phyloP scores from a whole-genome alignment of 2,888 invertebrate species.

The Callosobruchus maculatus region DNA sequence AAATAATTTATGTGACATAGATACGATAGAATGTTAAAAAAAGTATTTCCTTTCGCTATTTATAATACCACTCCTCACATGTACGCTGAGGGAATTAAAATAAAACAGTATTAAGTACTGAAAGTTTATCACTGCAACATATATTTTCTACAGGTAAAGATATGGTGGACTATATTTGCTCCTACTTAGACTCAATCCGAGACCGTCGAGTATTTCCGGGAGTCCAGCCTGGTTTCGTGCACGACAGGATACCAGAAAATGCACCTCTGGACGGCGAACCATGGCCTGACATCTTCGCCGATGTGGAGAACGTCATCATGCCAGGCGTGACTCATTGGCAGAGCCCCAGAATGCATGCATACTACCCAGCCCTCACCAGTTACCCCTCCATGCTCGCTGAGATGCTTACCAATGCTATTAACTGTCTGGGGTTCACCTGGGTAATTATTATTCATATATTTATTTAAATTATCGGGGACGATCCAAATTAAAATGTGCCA shows the following conservation, averaged over 20 bases:
- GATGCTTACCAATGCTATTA: conserved; percentile 92
- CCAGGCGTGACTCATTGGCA: conserved; percentile 98
- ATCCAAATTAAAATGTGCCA: too few species aligned
- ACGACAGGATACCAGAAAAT: conserved; percentile 76
- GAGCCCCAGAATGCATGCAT: conserved; percentile 97
- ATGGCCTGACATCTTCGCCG: conserved; percentile 89
- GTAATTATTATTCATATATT: too few species aligned
- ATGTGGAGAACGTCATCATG: conserved; percentile 93
- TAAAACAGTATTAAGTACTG: too few species aligned
- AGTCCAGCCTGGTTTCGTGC: conserved; percentile 92
- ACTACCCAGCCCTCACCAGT: conserved; percentile 92
- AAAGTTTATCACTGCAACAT: too few species aligned
- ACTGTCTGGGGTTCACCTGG: conserved; percentile 95
- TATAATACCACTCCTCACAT: too few species aligned
- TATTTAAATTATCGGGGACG: too few species aligned
- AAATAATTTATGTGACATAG: too few species aligned
- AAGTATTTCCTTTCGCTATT: too few species aligned
- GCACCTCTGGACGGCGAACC: conserved; percentile 85
- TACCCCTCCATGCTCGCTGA: conserved; percentile 93
- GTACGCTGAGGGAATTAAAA: too few species aligned
- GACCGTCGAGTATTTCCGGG: conserved; percentile 88
- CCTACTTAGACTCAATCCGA: conserved; percentile 89
- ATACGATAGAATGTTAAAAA: too few species aligned
- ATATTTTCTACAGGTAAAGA: conserved; percentile 60
- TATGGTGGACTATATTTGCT: conserved; percentile 97